phyloP scores from a whole-genome alignment of 2,113 vertebrate species.

The Mellivora capensis region DNA sequence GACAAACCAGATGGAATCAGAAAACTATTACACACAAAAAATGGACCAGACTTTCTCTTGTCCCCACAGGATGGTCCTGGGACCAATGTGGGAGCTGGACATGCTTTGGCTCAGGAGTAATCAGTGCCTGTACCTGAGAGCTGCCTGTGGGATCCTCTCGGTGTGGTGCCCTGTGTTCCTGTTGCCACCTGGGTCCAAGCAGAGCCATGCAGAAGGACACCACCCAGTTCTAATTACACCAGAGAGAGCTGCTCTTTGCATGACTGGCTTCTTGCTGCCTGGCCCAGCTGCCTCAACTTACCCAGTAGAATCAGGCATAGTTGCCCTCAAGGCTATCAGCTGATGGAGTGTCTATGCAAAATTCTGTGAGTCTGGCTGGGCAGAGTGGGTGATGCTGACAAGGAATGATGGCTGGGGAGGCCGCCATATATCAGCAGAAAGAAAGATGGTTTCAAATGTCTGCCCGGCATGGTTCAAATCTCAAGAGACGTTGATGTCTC shows the following conservation, averaged over 20 bases:
- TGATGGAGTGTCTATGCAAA: not conserved
- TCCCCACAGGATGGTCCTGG: not conserved
- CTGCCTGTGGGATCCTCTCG: not conserved
- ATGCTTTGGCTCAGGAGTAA: not conserved
- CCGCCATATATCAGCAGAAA: not conserved
- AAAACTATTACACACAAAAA: not conserved
- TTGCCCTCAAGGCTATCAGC: not conserved
- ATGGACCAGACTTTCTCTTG: not conserved
- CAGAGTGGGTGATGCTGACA: not conserved
- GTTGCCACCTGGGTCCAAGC: not conserved
- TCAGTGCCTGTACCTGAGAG: not conserved
- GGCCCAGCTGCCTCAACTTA: not conserved
- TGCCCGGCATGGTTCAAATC: not conserved
- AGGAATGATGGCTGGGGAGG: not conserved
- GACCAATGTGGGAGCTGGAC: not conserved
- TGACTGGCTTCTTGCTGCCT: not conserved
- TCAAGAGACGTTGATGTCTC: not conserved
- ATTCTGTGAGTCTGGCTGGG: not conserved
- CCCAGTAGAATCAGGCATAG: not conserved
- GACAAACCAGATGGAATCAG: not conserved
- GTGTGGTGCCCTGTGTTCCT: not conserved
- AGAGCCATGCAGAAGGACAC: not conserved
- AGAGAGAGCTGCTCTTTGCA: not conserved
- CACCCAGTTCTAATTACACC: not conserved
- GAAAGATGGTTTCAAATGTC: not conserved